phyloP scores from a whole-genome alignment of 1,140 invertebrate species.

The Halictus rubicundus region DNA sequence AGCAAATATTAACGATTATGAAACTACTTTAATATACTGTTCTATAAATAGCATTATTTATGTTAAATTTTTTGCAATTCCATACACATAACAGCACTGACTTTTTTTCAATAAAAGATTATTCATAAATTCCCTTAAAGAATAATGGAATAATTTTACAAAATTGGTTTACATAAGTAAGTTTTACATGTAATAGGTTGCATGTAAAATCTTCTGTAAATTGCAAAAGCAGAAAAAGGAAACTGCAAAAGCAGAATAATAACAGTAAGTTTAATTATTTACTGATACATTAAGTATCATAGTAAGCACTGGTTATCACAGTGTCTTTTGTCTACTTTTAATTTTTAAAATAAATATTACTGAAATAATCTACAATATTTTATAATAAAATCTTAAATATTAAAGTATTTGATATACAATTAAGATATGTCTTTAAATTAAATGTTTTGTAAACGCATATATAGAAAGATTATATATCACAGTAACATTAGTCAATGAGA shows the following conservation, averaged over 20 bases:
- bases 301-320: conserved; percentile 47
- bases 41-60: conserved; percentile 36
- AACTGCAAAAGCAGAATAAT: not conserved
- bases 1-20: conserved; percentile 38
- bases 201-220: not conserved
- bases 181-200: not conserved
- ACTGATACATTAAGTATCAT: conserved; percentile 7
- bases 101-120: not conserved
- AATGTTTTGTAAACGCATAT: conserved; percentile 16
- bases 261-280: conserved; percentile 9
- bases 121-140: not conserved
- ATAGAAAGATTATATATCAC: conserved; percentile 1
- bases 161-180: not conserved
- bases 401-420: not conserved
- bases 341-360: conserved; percentile 3
- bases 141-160: conserved; percentile 9
- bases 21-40: conserved; percentile 26
- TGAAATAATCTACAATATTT: not conserved
- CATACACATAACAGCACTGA: conserved; percentile 28
- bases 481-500: not conserved
- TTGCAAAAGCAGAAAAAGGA: not conserved
- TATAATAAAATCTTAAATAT: conserved; percentile 3
- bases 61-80: conserved; percentile 35
- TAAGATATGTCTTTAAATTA: conserved; percentile 14
- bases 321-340: conserved; percentile 37